phyloP scores from a whole-genome alignment of 2,888 invertebrate genomes.

The Heterodera filipjevi region DNA sequence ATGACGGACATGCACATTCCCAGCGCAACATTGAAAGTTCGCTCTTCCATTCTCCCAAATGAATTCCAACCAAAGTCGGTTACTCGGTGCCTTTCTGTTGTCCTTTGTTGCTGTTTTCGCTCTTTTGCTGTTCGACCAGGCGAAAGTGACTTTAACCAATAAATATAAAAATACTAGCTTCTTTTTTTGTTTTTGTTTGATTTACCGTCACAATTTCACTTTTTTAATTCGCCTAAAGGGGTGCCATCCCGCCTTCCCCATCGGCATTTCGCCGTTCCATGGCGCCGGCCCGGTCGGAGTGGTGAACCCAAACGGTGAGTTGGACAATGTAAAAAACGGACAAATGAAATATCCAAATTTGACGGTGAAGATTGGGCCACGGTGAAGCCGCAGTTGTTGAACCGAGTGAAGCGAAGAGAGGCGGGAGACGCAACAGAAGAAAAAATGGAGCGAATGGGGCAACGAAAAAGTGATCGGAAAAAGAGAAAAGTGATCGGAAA shows the following conservation, averaged over 20 bases:
- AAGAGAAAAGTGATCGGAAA: too few relatives aligned
- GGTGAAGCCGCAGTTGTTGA: background rate
- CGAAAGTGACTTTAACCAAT: background rate
- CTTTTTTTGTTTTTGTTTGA: background rate
- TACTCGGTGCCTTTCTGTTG: background rate
- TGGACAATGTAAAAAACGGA: background rate
- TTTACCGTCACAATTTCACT: background rate
- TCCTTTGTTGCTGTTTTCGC: background rate
- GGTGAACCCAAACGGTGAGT: conserved; percentile 6
- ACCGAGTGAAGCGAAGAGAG: background rate
- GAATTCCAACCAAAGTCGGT: background rate
- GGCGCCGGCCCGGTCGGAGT: background rate
- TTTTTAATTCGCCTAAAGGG: background rate
- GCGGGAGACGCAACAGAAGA: background rate
- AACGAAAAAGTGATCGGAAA: background rate
- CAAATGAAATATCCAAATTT: background rate
- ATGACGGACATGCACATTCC: background rate
- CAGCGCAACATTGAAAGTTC: background rate
- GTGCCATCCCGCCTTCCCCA: background rate
- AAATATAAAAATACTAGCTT: too few relatives aligned
- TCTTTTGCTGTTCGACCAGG: background rate
- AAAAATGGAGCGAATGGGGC: background rate
- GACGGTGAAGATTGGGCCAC: background rate
- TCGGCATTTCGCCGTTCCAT: conserved; percentile 4
- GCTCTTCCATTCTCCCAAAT: background rate